Base-by-base conservation (phyloP, 2,888 invertebrate species). In the Iselma pallidipennis region DNA sequence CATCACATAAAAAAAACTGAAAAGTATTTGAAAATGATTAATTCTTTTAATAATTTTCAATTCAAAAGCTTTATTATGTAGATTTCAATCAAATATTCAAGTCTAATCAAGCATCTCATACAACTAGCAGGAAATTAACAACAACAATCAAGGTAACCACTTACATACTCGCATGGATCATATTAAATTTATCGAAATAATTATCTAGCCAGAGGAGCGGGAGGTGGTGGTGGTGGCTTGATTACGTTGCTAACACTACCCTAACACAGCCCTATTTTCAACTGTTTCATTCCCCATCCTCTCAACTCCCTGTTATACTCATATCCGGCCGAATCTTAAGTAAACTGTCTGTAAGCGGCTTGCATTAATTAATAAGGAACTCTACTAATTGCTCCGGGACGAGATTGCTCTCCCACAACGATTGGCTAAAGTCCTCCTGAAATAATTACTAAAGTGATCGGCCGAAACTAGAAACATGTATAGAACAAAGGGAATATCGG, bases 331-430 rank as follows among this genome's bases (percentile, higher is more conserved):
- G 71, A 77, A 78, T 79, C 79, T 80, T 79, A 78, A 78, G 78
- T 78, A 80, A 80, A 79, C 80, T 80, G 79, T 79, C 79, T 78
- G 78, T 78, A 80, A 80, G 80, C 79, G 79, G 79, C 78, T 79
- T 76, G 78, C 79, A 80, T 81, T 81, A 81, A 81, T 81, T 81
- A 81, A 81, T 81, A 81, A 81, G 81, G 80, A 81, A 80, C 79
- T 80, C 75, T 75, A 79, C 81, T 81, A 81, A 81, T 81, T 81
- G 81, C 80, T 67, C 79, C 73, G 78, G 79, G 76, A 78, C 77
- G 76, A 75, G 74, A 67, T 72, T 74, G 73, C 74, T 52, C 72
- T 72, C 71, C 73, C 64, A 68, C 66, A 69, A 72, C 76, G 76
- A 76, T 77, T 76, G 77, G 74, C 73, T 69, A 70, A 70, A 72